Conservation (phyloP, 2,888 invertebrate genomes). For the Tachystola acroxantha region DNA sequence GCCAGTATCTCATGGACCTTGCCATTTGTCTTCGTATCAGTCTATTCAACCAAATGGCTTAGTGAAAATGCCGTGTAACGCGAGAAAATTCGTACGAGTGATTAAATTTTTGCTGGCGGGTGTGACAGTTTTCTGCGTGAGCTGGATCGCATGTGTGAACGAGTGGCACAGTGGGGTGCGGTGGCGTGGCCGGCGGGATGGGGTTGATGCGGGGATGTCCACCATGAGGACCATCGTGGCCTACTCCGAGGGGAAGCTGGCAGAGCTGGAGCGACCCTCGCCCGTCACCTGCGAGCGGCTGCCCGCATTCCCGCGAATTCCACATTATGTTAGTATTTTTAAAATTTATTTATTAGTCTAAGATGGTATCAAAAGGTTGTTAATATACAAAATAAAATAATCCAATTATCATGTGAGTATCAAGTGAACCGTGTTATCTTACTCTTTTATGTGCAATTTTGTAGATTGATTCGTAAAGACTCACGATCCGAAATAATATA, state of each 20-base stretch:
- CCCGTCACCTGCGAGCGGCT: slow-evolving; percentile 61
- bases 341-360: neutral
- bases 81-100: slow-evolving; percentile 50
- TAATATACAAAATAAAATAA: neutral
- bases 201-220: slow-evolving; percentile 26
- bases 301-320: slow-evolving; percentile 50
- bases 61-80: slow-evolving; percentile 40
- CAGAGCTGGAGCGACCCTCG: slow-evolving; percentile 66
- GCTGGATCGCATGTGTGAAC: slow-evolving; percentile 64
- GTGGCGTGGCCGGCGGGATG: slow-evolving; percentile 36
- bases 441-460: too few relatives aligned
- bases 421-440: too few relatives aligned
- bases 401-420: too few relatives aligned
- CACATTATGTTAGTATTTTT: slow-evolving; percentile 47
- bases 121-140: slow-evolving; percentile 60
- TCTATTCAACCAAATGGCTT: slow-evolving; percentile 4
- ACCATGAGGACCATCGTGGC: slow-evolving; percentile 79
- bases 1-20: slow-evolving; percentile 16
- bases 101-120: slow-evolving; percentile 58
- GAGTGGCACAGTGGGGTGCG: slow-evolving; percentile 55
- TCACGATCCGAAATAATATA: too few relatives aligned
- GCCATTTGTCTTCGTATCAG: slow-evolving; percentile 24
- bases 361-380: neutral
- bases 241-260: slow-evolving; percentile 77
- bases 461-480: too few relatives aligned